Evolutionary conservation across 2,888 invertebrate species (phyloP), one percentile per base, ranked within the genome.

Genomic region (Celastrina argiolus): DNA sequence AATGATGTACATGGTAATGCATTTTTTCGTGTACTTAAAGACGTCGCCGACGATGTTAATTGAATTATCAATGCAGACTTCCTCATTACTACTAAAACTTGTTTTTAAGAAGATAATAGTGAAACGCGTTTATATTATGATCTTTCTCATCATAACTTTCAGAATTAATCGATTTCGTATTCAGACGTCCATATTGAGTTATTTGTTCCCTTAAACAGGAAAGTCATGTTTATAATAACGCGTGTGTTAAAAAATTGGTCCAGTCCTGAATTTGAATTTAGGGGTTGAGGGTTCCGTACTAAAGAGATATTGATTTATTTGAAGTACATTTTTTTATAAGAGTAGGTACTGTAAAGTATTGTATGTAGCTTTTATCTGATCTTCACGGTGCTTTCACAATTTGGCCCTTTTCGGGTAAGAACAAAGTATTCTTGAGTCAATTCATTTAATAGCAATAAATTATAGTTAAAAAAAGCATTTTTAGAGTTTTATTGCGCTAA

Each of bases 1-100:
- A 87, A 88, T 87, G 82, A 88, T 88, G 84, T 75, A 81, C 76
- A 77, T 82, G 86, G 84, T 87, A 87, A 88, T 88, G 88, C 84
- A 83, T 85, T 84, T 85, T 86, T 87, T 82, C 79, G 80, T 84
- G 80, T 87, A 79, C 81, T 83, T 86, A 85, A 87, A 85, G 82
- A 84, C 78, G 78, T 78, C 78, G 78, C 76, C 78, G 79, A 76
- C 78, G 73, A 80, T 78, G 88, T 77, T 90, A 89, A 89, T 89
- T 79, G 83, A 86, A 88, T 88, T 87, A 87, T 83, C 87, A 80
- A 79, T 81, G 76, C 80, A 76, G 76, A 87, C 85, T 84, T 88
- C 88, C 86, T 82, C 80, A 80, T 81, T 80, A 81, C 83, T 83
- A 81, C 85, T 83, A 79, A 79, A 85, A 86, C 84, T 78, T 78